phyloP scores from a whole-genome alignment of 2,888 invertebrate genomes.

The Gymnocheta viridis region DNA sequence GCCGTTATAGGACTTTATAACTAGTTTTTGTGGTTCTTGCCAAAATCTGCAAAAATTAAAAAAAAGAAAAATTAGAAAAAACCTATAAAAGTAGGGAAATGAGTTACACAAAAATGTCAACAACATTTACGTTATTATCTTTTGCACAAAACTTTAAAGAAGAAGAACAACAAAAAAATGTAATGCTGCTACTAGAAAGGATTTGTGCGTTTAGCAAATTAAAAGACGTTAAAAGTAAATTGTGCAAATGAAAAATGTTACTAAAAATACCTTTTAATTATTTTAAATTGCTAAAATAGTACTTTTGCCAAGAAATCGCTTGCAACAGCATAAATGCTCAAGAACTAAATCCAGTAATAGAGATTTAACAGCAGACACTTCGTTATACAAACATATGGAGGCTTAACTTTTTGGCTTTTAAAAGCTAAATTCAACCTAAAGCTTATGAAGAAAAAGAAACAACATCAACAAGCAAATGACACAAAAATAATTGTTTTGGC shows the following conservation, averaged over 20 bases:
- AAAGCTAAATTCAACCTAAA: slow-evolving; percentile 41
- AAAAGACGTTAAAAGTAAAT: slow-evolving; percentile 20
- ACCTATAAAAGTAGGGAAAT: slow-evolving; percentile 35
- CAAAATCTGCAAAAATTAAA: slow-evolving; percentile 61
- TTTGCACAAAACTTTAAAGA: slow-evolving; percentile 23
- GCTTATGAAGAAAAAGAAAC: slow-evolving; percentile 32
- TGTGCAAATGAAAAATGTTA: slow-evolving; percentile 29
- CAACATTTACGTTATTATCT: slow-evolving; percentile 62
- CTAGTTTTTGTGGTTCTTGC: slow-evolving; percentile 66
- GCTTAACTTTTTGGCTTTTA: slow-evolving; percentile 50
- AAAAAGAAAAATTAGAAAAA: slow-evolving; percentile 28
- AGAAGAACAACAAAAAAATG: neutral
- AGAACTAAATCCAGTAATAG: slow-evolving; percentile 40
- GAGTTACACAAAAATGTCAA: slow-evolving; percentile 39
- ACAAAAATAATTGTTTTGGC: slow-evolving; percentile 54
- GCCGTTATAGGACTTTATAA: slow-evolving; percentile 55
- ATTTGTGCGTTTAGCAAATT: neutral
- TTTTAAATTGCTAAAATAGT: slow-evolving; percentile 61
- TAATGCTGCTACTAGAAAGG: neutral
- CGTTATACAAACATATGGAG: slow-evolving; percentile 42
- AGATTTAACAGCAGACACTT: slow-evolving; percentile 29
- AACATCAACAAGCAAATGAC: slow-evolving; percentile 1
- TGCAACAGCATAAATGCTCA: neutral
- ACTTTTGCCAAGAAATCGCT: slow-evolving; percentile 44
- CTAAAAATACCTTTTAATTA: slow-evolving; percentile 66